Conservation (phyloP, 1,140 invertebrate genomes). For the Lordiphosa clarofinis region DNA sequence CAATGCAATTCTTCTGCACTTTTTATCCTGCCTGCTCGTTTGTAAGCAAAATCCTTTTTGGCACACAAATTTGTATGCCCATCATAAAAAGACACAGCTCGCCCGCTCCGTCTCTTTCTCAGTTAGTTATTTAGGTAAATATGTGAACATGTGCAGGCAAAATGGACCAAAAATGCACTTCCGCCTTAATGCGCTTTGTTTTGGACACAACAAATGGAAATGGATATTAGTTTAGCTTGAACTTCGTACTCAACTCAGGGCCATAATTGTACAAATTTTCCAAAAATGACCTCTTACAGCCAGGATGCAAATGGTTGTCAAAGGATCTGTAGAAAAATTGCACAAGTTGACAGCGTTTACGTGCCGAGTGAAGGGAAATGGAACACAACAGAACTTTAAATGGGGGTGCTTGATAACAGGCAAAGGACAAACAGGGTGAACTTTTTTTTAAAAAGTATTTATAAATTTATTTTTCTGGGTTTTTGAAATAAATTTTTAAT, state of each 20-base stretch:
- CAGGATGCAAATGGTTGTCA: not conserved
- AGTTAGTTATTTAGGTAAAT: conserved; percentile 13
- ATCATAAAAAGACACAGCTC: conserved; percentile 8
- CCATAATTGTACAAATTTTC: conserved; percentile 7
- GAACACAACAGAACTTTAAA: no score
- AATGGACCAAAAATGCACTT: conserved; percentile 10
- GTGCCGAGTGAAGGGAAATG: no score
- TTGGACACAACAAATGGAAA: conserved; percentile 6
- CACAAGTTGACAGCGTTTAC: not conserved
- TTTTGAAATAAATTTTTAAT: no score
- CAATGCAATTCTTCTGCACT: conserved; percentile 21
- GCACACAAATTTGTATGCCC: conserved; percentile 30
- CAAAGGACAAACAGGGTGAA: no score
- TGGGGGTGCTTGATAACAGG: no score
- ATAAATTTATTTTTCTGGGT: no score
- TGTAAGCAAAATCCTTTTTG: conserved; percentile 12
- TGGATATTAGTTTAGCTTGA: conserved; percentile 12
- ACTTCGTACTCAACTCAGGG: conserved; percentile 3
- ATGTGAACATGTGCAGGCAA: not conserved
- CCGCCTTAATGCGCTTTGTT: conserved; percentile 7
- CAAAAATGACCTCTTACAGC: conserved; percentile 2
- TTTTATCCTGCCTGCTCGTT: conserved; percentile 29
- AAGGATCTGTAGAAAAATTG: conserved; percentile 5
- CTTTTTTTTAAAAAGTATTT: no score
- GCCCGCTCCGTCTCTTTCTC: conserved; percentile 3